These are phyloP conservation scores for Crotalus horridus DNA, from an alignment of 2,113 vertebrate genomes.

Conservation along the genomic window DNA sequence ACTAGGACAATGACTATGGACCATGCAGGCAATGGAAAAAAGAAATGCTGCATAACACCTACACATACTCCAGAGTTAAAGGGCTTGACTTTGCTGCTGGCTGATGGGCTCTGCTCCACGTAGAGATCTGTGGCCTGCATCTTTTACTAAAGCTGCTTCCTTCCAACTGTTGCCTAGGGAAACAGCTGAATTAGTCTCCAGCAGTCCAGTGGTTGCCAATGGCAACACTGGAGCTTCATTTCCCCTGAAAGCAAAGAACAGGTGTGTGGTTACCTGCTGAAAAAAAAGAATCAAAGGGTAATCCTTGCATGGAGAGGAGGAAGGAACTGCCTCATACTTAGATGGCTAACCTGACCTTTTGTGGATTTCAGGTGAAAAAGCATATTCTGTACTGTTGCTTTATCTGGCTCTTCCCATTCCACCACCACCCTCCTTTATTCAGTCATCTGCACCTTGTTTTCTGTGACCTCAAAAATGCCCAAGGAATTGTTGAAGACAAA, in stretches of 20 bases:
- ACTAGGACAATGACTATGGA: not conserved
- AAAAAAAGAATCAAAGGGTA: not conserved
- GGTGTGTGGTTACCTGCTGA: conserved; percentile 13
- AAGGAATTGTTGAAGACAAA: no score
- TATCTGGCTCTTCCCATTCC: not conserved
- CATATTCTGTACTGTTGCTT: not conserved
- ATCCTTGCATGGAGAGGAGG: not conserved
- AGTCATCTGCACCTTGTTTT: not conserved
- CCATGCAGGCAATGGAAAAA: not conserved
- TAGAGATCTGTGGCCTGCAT: not conserved
- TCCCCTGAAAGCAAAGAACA: conserved; percentile 39
- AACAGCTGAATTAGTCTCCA: conserved; percentile 23
- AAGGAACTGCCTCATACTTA: no score
- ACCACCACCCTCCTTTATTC: not conserved
- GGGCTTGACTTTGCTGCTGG: not conserved
- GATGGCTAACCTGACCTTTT: not conserved
- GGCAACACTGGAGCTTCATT: conserved; percentile 32
- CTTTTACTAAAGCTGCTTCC: conserved; percentile 12
- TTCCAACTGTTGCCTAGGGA: conserved; percentile 38
- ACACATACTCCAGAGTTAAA: not conserved
- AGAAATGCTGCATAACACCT: not conserved
- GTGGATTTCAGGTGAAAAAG: not conserved
- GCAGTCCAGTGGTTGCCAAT: conserved; percentile 41
- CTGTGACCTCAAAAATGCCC: not conserved
- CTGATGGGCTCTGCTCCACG: not conserved